Base-by-base conservation (phyloP, 2,888 invertebrate genomes). In the Alloscopus bannaensis region DNA sequence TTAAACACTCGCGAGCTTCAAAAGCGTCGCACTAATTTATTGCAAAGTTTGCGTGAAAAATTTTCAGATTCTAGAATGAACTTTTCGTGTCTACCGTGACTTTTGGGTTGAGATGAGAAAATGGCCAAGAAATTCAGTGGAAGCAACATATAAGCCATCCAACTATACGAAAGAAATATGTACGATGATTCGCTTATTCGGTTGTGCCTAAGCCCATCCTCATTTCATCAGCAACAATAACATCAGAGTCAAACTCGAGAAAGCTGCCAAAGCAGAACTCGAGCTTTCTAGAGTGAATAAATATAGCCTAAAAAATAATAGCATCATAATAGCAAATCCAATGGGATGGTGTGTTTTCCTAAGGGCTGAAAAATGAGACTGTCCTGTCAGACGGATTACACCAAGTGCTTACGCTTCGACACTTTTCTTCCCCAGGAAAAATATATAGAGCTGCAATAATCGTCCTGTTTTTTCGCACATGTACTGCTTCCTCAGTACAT, bases 161-260 rank as follows among this genome's bases (percentile, higher is more conserved):
- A 22, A n/a, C 3, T 60, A 64, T 4, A 18, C 45, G 13, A 4
- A 45, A 4, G 18, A 11, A 45, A 11, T 18, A 28, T 42, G 42
- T 18, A n/a, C n/a, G 42, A 42, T 36, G 57, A 57, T 66, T 66
- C 52, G 66, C 66, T 40, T 50, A 52, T 31, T 29, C 20, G 16
- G 18, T 26, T 20, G 24, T 31, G 11, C 28, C 45, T 31, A 59
- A 70, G 60, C 60, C 60, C 60, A 60, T 59, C 70, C 70, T 60
- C 71, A 62, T 71, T 60, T 71, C 60, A 71, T 71, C 71, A 71
- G 20, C 50, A 62, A 71, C 71, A 71, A 71, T 60, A 71, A 71
- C 71, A 71, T 71, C 45, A 71, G 22, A 31, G 22, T 47, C 31
- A 70, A n/a, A 52, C 18, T 66, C 18, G 18, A 13, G 13, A 36